These are phyloP conservation scores for Oxyscelio sp. DNA, from an alignment of 2,888 invertebrate species.

Conservation along the genomic window DNA sequence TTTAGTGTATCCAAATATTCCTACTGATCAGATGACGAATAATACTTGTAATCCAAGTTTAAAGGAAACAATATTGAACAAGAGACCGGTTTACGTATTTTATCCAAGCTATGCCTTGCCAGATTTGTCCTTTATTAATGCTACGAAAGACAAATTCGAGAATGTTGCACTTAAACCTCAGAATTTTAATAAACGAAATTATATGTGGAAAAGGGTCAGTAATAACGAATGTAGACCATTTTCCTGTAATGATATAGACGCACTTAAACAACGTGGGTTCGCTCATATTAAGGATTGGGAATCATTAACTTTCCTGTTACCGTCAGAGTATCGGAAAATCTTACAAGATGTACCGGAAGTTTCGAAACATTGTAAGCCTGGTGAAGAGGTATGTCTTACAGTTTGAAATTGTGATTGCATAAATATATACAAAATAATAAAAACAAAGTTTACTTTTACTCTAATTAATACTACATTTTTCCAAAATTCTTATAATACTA, in stretches of 20 bases:
- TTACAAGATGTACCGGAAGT: slow-evolving; percentile 94
- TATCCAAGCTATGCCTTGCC: slow-evolving; percentile 97
- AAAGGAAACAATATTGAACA: slow-evolving; percentile 82
- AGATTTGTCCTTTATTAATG: slow-evolving; percentile 94
- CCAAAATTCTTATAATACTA: too few species aligned
- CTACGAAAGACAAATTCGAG: slow-evolving; percentile 88
- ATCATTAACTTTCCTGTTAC: slow-evolving; percentile 95
- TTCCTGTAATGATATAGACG: slow-evolving; percentile 95
- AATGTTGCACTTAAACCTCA: slow-evolving; percentile 94
- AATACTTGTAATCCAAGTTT: slow-evolving; percentile 73
- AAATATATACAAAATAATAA: too few species aligned
- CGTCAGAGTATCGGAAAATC: slow-evolving; percentile 94
- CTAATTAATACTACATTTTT: too few species aligned
- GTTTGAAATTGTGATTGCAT: too few species aligned
- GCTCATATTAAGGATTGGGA: slow-evolving; percentile 98
- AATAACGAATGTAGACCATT: slow-evolving; percentile 91
- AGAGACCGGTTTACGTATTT: slow-evolving; percentile 95
- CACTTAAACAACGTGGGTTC: slow-evolving; percentile 93
- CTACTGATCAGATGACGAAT: slow-evolving; percentile 79
- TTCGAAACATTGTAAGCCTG: slow-evolving; percentile 91
- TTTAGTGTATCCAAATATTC: slow-evolving; percentile 85
- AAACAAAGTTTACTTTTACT: too few species aligned
- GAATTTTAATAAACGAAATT: slow-evolving; percentile 89
- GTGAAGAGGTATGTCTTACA: slow-evolving; percentile 87
- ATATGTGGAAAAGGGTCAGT: slow-evolving; percentile 87